Conservation (phyloP, 2,797 vertebrate species). For the Anisognathus igniventris region DNA sequence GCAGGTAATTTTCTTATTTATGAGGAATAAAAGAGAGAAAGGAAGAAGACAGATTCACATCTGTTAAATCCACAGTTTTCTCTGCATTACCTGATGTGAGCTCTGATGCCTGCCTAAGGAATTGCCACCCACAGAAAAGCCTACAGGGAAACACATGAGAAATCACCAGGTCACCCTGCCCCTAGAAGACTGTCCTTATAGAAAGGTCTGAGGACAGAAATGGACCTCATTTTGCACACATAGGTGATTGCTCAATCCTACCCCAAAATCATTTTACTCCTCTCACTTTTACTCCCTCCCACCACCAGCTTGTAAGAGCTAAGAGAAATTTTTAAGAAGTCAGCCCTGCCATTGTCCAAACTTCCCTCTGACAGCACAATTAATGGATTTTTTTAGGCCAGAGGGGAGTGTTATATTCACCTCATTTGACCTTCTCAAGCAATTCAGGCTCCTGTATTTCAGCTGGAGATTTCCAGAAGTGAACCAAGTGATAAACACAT, state of each 20-base stretch:
- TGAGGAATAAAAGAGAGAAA: not conserved
- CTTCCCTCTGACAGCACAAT: not conserved
- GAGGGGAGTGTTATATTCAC: not conserved
- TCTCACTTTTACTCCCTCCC: not conserved
- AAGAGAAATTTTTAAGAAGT: not conserved
- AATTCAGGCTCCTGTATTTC: not conserved
- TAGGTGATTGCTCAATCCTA: rapidly evolving
- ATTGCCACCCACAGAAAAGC: not conserved
- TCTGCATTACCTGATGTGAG: not conserved
- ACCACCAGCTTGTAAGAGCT: not conserved
- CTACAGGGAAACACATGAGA: not conserved
- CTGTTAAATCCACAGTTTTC: not conserved
- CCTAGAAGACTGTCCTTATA: not conserved
- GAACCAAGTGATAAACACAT: conserved; percentile 59
- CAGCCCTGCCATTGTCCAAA: not conserved
- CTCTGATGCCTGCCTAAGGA: not conserved
- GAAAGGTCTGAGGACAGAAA: not conserved
- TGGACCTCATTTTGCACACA: not conserved
- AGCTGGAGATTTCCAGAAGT: conserved; percentile 23
- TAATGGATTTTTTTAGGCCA: not conserved
- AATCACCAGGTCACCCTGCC: not conserved
- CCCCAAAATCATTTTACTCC: not conserved
- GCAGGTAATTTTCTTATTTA: not conserved
- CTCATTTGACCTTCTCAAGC: not conserved
- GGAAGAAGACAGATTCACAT: not conserved